Conservation (phyloP, 2,888 invertebrate species). For the Drosophila quinaria region DNA sequence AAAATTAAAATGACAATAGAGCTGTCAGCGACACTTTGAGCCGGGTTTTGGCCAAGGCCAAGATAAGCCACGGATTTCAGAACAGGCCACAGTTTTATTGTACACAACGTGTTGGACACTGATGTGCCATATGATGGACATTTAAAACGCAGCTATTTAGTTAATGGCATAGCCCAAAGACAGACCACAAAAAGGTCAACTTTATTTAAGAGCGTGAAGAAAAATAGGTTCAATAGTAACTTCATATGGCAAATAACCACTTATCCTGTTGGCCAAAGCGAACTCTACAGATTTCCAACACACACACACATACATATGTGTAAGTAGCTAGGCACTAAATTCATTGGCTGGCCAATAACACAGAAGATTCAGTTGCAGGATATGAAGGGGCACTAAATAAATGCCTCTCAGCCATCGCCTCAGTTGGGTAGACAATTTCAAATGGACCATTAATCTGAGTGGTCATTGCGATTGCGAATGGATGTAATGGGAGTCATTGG, state of each 20-base stretch:
- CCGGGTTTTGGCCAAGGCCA: constrained; percentile 46
- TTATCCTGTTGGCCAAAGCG: not conserved
- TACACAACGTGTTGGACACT: constrained; percentile 7
- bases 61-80: constrained; percentile 30
- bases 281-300: not conserved
- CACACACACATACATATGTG: not conserved
- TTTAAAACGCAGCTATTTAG: constrained; percentile 6
- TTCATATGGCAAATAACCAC: constrained; percentile 5
- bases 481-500: constrained; percentile 58
- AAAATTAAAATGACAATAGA: constrained; percentile 77
- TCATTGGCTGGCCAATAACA: constrained; percentile 39
- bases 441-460: constrained; percentile 70
- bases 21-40: constrained; percentile 75
- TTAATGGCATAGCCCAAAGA: not conserved
- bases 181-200: not conserved
- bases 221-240: constrained; percentile 14
- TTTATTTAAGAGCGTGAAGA: not conserved
- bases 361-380: constrained; percentile 37
- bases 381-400: constrained; percentile 63
- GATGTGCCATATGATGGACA: constrained; percentile 15
- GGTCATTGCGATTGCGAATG: constrained; percentile 43
- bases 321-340: constrained; percentile 30
- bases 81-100: constrained; percentile 36
- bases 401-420: constrained; percentile 52
- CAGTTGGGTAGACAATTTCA: constrained; percentile 42